phyloP scores from a whole-genome alignment of 2,797 vertebrate species.

The Falco berigora region DNA sequence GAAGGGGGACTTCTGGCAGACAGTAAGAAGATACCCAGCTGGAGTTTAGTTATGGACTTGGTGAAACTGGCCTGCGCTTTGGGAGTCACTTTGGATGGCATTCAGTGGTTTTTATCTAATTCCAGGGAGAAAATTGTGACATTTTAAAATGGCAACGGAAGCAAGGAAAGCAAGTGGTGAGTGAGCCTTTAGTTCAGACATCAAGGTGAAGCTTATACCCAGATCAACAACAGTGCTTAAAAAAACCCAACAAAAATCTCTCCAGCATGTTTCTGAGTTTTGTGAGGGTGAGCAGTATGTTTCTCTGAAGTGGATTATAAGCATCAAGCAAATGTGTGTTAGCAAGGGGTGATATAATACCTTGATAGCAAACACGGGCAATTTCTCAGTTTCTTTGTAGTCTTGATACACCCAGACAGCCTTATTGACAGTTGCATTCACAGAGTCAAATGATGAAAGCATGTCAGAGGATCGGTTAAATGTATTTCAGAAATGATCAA shows the following conservation, averaged over 20 bases:
- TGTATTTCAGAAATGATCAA: not conserved
- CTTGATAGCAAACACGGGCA: not conserved
- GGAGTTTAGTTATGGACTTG: conserved; percentile 62
- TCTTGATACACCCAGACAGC: not conserved
- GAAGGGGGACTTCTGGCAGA: conserved; percentile 31
- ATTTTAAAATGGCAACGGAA: conserved; percentile 28
- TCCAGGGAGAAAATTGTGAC: conserved; percentile 36
- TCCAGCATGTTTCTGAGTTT: not conserved
- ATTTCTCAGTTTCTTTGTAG: conserved; percentile 21
- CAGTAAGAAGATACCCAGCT: conserved; percentile 14
- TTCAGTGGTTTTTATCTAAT: conserved; percentile 59
- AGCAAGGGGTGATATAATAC: not conserved
- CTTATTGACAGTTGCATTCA: conserved; percentile 21
- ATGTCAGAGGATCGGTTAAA: conserved; percentile 7
- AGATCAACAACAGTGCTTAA: not conserved
- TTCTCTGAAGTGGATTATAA: not conserved
- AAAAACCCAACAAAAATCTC: not conserved
- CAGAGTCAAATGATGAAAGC: conserved; percentile 29
- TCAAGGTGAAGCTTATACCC: not conserved
- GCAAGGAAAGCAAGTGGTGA: conserved; percentile 47
- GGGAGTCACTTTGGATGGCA: conserved; percentile 47
- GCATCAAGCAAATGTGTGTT: not conserved
- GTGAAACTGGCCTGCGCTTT: conserved; percentile 53
- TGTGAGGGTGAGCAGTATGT: not conserved
- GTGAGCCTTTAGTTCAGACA: conserved; percentile 12